phyloP scores from a whole-genome alignment of 1,140 invertebrate species.

The Caligus rogercresseyi region DNA sequence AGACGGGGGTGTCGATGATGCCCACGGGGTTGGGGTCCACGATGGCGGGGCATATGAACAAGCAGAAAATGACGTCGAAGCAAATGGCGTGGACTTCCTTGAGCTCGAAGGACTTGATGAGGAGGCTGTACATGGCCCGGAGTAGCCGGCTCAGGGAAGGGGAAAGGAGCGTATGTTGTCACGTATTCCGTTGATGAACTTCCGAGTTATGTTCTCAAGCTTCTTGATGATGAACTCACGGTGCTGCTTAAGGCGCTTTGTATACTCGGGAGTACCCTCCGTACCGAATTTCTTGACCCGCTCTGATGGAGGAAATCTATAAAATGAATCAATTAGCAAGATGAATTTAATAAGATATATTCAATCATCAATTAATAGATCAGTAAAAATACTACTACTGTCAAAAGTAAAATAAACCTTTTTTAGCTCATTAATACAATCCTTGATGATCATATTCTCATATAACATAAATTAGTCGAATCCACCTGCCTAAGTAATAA shows the following conservation, averaged over 20 bases:
- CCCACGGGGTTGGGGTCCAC: conserved; percentile 88
- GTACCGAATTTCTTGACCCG: conserved; percentile 57
- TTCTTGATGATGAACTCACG: conserved; percentile 57
- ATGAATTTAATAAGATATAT: neutral
- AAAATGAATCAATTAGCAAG: conserved; percentile 20
- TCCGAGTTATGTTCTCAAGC: conserved; percentile 54
- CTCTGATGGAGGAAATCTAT: conserved; percentile 47
- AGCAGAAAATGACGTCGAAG: conserved; percentile 76
- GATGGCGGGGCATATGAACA: conserved; percentile 89
- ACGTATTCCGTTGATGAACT: conserved; percentile 62
- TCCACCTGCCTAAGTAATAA: too few species aligned
- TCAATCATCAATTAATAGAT: conserved; percentile 20
- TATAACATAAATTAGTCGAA: too few species aligned
- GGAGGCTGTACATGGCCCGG: conserved; percentile 35
- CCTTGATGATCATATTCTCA: too few species aligned
- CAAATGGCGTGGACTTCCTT: conserved; percentile 52
- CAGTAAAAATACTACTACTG: conserved; percentile 2
- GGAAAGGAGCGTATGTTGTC: conserved; percentile 85
- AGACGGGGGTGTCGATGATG: conserved; percentile 84
- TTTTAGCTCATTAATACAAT: conserved; percentile 1
- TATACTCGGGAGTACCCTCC: conserved; percentile 47
- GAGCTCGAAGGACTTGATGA: conserved; percentile 31
- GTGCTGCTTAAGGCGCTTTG: conserved; percentile 50
- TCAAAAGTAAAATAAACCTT: conserved; percentile 28
- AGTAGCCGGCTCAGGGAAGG: conserved; percentile 42